phyloP scores from a whole-genome alignment of 2,113 vertebrate species.

The Passer montanus region DNA sequence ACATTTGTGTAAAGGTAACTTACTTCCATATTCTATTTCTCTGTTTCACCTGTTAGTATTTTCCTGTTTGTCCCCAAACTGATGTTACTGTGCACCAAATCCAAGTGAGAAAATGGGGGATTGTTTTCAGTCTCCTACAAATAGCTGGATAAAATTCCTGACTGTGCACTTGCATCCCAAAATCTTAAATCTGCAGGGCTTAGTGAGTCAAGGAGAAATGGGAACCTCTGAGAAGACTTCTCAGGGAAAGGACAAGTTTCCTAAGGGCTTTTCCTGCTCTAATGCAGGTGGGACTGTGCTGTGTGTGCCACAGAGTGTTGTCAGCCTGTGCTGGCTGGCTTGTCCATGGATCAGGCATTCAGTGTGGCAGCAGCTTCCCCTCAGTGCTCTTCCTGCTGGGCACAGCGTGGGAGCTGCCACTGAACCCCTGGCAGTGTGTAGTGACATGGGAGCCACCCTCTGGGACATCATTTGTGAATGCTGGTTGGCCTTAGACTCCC shows the following conservation, averaged over 20 bases:
- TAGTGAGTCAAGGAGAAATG: not conserved
- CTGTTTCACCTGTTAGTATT: not conserved
- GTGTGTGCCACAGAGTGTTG: fast-evolving
- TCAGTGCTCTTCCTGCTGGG: not conserved
- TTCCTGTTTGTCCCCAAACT: not conserved
- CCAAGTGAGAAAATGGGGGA: not conserved
- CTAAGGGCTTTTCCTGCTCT: not conserved
- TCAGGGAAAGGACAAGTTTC: not conserved
- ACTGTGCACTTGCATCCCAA: not conserved
- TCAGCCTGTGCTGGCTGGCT: not conserved
- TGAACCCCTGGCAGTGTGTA: not conserved
- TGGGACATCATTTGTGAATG: fast-evolving
- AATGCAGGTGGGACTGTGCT: not conserved
- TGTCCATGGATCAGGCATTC: not conserved
- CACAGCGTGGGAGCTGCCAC: not conserved
- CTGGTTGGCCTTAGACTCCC: not conserved
- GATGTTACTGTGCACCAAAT: not conserved
- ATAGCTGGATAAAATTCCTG: not conserved
- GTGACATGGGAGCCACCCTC: not conserved
- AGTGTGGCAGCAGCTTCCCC: not conserved
- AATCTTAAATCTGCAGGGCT: not conserved
- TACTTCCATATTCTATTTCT: not conserved
- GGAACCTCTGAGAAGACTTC: not conserved
- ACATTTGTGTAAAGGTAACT: slow-evolving; percentile 94
- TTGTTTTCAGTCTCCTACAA: not conserved